These are phyloP conservation scores for Actias luna DNA, from an alignment of 2,888 invertebrate species.

Conservation along the genomic window DNA sequence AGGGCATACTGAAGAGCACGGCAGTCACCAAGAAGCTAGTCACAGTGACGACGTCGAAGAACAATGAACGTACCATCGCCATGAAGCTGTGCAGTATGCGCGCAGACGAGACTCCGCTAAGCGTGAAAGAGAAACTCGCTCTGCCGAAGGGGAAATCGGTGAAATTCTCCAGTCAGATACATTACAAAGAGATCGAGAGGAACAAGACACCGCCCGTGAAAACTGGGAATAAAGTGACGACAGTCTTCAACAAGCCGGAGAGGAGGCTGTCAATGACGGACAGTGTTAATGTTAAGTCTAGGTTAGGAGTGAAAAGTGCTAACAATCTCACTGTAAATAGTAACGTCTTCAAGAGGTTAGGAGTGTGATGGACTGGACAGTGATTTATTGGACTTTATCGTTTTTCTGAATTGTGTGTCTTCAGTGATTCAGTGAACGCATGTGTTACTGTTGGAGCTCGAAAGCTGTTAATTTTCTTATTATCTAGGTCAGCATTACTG, in stretches of 20 bases:
- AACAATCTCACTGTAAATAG: slow-evolving; percentile 63
- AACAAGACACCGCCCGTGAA: slow-evolving; percentile 24
- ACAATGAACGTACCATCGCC: slow-evolving; percentile 59
- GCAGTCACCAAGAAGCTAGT: slow-evolving; percentile 49
- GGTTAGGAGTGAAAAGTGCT: slow-evolving; percentile 55
- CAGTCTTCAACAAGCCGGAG: slow-evolving; percentile 72
- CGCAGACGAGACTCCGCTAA: slow-evolving; percentile 69
- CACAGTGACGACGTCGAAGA: slow-evolving; percentile 58
- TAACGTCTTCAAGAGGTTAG: slow-evolving; percentile 68
- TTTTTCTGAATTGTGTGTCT: not conserved
- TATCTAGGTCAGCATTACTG: no score
- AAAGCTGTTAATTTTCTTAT: no score
- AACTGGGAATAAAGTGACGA: slow-evolving; percentile 36
- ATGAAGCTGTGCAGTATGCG: slow-evolving; percentile 64
- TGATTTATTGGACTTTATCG: not conserved
- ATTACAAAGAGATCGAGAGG: slow-evolving; percentile 72
- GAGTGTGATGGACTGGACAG: slow-evolving; percentile 41
- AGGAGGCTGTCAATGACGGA: slow-evolving; percentile 69
- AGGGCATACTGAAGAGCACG: slow-evolving; percentile 66
- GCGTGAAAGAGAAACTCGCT: slow-evolving; percentile 66
- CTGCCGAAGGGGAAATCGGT: slow-evolving; percentile 66
- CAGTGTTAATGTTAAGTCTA: slow-evolving; percentile 51
- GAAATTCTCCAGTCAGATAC: slow-evolving; percentile 68
- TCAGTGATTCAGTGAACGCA: not conserved
- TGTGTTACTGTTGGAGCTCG: no score